Percentiles rank a stretch among this genome's conserved stretches.
Conservation (phyloP, 2,888 invertebrate species). For the Lingula anatina region DNA sequence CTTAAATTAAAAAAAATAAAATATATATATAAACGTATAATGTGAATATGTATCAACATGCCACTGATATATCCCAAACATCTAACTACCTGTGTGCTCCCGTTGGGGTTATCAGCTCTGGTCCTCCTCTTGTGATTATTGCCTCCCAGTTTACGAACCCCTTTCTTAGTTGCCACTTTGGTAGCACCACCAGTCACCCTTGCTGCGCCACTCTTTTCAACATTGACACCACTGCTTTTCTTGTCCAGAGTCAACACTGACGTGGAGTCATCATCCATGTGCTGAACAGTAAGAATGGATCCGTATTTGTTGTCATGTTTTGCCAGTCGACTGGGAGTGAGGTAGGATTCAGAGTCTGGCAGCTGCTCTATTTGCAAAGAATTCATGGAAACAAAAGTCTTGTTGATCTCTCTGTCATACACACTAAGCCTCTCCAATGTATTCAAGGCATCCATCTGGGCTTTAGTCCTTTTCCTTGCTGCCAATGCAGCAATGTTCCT, state of each 20-base stretch:
- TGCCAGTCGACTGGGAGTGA: slow-evolving; percentile 41
- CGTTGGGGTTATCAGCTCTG: no score
- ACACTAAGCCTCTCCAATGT: slow-evolving; percentile 2
- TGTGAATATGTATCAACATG: no score
- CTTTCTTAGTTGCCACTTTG: no score
- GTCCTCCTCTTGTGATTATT: no score
- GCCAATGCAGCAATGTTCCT: slow-evolving; percentile 45
- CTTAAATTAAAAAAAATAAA: no score
- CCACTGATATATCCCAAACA: no score
- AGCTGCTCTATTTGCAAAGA: slow-evolving; percentile 1
- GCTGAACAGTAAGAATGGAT: neutral
- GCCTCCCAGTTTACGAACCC: no score
- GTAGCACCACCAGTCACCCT: no score
- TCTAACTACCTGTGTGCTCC: no score
- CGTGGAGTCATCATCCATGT: neutral
- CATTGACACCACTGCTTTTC: no score
- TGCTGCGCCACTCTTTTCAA: no score
- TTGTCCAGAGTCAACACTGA: neutral
- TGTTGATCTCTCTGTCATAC: slow-evolving; percentile 15
- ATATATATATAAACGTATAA: no score
- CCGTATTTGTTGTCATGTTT: slow-evolving; percentile 35
- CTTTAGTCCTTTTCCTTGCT: slow-evolving; percentile 33
- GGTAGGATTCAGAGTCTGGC: slow-evolving; percentile 8
- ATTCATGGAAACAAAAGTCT: slow-evolving; percentile 23
- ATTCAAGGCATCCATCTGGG: slow-evolving; percentile 21